phyloP scores from a whole-genome alignment of 1,140 invertebrate species.

The Trachymyrmex cornetzi region DNA sequence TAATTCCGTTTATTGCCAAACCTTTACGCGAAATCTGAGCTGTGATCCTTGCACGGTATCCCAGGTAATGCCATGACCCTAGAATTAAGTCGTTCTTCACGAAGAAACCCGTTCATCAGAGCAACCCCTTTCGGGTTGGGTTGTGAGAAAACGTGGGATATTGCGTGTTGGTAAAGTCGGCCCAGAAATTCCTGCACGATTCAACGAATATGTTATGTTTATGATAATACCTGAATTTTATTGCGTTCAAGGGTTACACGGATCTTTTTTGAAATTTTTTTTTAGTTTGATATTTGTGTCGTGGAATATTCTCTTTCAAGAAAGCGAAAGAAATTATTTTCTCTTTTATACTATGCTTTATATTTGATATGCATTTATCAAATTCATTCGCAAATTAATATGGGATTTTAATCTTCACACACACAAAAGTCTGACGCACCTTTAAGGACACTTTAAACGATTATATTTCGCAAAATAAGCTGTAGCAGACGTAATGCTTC shows the following conservation, averaged over 20 bases:
- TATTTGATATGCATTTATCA: neutral
- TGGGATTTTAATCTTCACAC: neutral
- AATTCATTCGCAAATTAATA: neutral
- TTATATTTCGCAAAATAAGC: neutral
- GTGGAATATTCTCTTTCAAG: neutral
- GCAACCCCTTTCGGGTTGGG: slow-evolving; percentile 58
- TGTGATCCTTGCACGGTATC: slow-evolving; percentile 60
- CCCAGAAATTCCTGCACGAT: slow-evolving; percentile 60
- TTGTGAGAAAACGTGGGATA: slow-evolving; percentile 63
- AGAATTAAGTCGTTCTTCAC: slow-evolving; percentile 80
- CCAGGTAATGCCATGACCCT: slow-evolving; percentile 72
- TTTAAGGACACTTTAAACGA: neutral
- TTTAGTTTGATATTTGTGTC: neutral
- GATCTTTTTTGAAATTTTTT: neutral
- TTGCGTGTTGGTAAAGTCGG: slow-evolving; percentile 38
- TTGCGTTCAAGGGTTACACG: neutral
- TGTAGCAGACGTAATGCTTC: neutral
- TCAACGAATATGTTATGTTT: slow-evolving; percentile 37
- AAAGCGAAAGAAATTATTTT: neutral
- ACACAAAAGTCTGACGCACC: neutral
- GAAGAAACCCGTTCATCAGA: slow-evolving; percentile 76
- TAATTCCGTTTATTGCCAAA: neutral
- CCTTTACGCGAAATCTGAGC: slow-evolving; percentile 66
- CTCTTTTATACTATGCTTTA: neutral
- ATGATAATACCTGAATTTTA: slow-evolving; percentile 24